These are phyloP conservation scores for Lanius ludovicianus DNA, from an alignment of 2,113 vertebrate genomes.

Conservation along the genomic window DNA sequence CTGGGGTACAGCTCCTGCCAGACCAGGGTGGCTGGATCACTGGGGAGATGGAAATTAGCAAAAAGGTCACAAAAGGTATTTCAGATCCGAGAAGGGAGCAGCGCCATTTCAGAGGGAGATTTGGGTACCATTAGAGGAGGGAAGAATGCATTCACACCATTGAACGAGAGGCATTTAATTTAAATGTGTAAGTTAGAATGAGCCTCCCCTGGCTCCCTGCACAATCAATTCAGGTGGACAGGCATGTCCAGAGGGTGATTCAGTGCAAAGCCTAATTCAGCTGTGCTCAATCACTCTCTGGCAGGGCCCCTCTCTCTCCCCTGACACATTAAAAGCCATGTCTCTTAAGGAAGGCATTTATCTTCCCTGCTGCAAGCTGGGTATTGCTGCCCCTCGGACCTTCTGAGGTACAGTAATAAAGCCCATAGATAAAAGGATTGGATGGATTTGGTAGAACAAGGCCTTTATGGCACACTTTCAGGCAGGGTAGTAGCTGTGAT, in stretches of 20 bases:
- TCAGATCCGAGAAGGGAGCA: neutral
- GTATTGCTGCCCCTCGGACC: neutral
- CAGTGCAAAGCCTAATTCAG: constrained; percentile 20
- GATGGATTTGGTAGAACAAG: neutral
- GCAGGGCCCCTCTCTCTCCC: neutral
- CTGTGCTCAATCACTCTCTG: neutral
- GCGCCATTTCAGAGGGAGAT: neutral
- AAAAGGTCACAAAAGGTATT: neutral
- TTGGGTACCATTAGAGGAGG: neutral
- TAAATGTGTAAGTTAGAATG: neutral
- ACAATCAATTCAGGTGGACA: constrained; percentile 37
- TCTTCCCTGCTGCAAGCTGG: neutral
- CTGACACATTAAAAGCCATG: constrained; percentile 42
- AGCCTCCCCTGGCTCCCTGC: neutral
- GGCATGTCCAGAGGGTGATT: constrained; percentile 11
- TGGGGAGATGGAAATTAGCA: neutral
- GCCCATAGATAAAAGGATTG: neutral
- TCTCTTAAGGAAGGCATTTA: constrained; percentile 9
- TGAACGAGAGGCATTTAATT: neutral
- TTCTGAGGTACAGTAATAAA: neutral
- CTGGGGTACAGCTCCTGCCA: neutral
- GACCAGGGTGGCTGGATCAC: neutral
- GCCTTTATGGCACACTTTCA: neutral
- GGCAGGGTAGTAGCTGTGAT: neutral
- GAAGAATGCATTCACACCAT: neutral